Percentiles rank a stretch among this genome's conserved stretches.
phyloP scores from a whole-genome alignment of 1,140 invertebrate genomes.

The Euura saliciscinereae region DNA sequence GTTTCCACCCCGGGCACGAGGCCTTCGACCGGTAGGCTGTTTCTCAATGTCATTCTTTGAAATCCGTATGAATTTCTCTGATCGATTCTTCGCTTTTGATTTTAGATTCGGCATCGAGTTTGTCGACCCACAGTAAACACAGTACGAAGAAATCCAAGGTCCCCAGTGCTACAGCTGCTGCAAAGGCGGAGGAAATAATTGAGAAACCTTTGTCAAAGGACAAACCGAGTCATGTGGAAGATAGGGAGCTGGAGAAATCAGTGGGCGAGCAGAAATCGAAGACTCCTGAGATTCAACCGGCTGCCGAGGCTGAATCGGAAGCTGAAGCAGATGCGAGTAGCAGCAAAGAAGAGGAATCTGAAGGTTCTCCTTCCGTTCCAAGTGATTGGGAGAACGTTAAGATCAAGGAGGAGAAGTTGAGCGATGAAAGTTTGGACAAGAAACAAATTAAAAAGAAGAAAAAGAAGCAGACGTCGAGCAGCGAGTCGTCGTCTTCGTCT shows the following conservation, averaged over 20 bases:
- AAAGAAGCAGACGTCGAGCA: conserved; percentile 40
- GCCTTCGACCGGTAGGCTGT: conserved; percentile 13
- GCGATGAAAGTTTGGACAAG: conserved; percentile 37
- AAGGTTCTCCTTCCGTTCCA: conserved; percentile 36
- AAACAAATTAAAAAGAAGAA: conserved; percentile 31
- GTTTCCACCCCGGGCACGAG: conserved; percentile 8
- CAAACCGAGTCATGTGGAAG: neutral
- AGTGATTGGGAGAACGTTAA: conserved; percentile 49
- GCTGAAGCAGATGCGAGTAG: conserved; percentile 16
- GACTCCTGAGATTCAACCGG: neutral
- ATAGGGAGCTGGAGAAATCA: neutral
- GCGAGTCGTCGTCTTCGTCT: conserved; percentile 40
- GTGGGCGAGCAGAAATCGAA: neutral
- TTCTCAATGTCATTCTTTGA: neutral
- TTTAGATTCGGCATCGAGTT: neutral
- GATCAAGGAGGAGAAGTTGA: conserved; percentile 46
- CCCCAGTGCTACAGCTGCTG: neutral
- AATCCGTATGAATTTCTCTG: no score
- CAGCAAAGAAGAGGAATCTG: conserved; percentile 8
- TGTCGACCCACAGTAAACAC: neutral
- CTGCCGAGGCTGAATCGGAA: conserved; percentile 21
- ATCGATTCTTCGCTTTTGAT: neutral
- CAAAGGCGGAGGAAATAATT: neutral
- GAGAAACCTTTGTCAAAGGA: neutral
- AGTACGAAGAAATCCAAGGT: neutral